Base-by-base conservation (phyloP, 2,888 invertebrate species). In the Apoda limacodes region DNA sequence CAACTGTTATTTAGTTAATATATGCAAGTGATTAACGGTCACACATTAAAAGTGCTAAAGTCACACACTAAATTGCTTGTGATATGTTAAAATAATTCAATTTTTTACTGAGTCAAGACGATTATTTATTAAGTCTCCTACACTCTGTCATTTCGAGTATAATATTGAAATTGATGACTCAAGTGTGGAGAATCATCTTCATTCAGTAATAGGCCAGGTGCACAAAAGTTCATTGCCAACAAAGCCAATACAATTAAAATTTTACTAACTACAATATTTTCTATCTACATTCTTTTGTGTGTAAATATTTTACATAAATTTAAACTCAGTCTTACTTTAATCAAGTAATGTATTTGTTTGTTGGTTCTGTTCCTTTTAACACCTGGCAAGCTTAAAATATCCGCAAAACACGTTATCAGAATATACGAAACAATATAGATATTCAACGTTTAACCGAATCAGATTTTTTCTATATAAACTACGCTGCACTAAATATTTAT, bases 181-280 rank as follows among this genome's bases (percentile, higher is more conserved):
- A 17, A 7, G 7, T 17, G 5, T 17, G 5, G 7, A 17, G 40
- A 55, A 64, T 49, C 44, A 55, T 58, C 60, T 60, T 54, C 53
- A 51, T 35, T 46, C 48, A 53, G 46, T 38, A 32, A 37, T 43
- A 35, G 43, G 70, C 76, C 78, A 78, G 76, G 74, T 76, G 76
- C 74, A 71, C 70, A 75, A 75, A 70, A 71, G 58, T 60, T 74
- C 75, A 70, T 65, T 58, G 63, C 75, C 78, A 78, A 76, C 75
- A 52, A 72, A 70, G 68, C 66, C 48, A 60, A 53, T 56, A 57
- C 53, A 54, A 49, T 37, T 29, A 30, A 28, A 25, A 46, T 48
- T 42, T 14, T 29, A 26, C 63, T 56, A 62, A 49, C 64, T 62
- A 62, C 61, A 25, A 34, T 51, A 52, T 48, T 19, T 35, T 48